Base-by-base conservation (phyloP, 2,113 vertebrate species). In the Zosterops pallidus region DNA sequence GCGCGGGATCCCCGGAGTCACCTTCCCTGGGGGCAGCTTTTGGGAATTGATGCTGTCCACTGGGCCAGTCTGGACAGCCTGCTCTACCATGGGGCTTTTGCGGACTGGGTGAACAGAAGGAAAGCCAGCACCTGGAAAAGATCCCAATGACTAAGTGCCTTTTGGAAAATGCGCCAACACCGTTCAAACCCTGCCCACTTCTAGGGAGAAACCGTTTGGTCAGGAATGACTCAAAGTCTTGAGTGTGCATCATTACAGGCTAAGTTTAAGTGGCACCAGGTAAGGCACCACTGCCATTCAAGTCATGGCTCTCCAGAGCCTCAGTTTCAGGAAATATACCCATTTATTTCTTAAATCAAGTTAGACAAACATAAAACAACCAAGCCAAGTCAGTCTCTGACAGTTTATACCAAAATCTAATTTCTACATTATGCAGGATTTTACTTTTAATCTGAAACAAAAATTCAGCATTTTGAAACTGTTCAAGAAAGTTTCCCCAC, bases 31-130 rank as follows among this genome's bases (percentile, higher is more conserved):
- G 47, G 96, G 95, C 41, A 98, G 97, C 92, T 98, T 98, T 60
- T 97, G 98, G 23, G 97, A 97, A 12, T 89, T 96, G 41, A 97
- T 26, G 91, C 95, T 97, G 39, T 99, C 99, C 12, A 97, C 94
- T 0, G 98, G 97, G 22, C 98, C 97, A 0, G 99, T 99, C 97
- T 99, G 99, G 35, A 99, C 99, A 46, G 98, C 99, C 95, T 99
- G 99, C 89, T 99, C 99, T 18, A 99, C 99, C 99, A 99, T 99
- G 31, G 99, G 98, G 83, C 98, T 99, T 83, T 98, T 98, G 95
- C 98, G 97, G 24, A 98, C 95, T 4, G 98, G 98, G 88, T 97
- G 96, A 23, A 98, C 94, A 20, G 98, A 98, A 20, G 98, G 97
- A 91, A 98, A 97, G 26, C 97, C 95, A 92, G 98, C 90, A 85